A percentile compares a stretch with the other conserved stretches of the same genome.
Conservation (phyloP, 2,113 vertebrate genomes). For the Athene cunicularia region DNA sequence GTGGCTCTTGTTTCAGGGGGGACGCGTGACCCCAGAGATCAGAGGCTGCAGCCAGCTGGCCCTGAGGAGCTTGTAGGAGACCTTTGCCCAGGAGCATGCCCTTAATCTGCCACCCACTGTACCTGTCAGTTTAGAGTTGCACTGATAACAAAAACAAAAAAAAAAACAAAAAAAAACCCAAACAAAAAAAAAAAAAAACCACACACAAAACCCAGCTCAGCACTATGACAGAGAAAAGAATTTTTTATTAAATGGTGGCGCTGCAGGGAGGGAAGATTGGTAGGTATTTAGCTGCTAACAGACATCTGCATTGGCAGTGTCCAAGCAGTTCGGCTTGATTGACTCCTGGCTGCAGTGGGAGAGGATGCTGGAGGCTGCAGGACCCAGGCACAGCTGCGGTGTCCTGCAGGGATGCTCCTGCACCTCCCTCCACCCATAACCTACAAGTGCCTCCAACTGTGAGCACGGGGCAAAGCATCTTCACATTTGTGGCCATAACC, state of each 20-base stretch:
- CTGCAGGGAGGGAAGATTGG: neutral
- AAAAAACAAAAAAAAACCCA: neutral
- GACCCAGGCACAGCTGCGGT: rapidly evolving
- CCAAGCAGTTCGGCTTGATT: neutral
- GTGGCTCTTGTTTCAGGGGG: neutral
- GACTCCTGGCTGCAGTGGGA: neutral
- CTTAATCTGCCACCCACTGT: neutral
- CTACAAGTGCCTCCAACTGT: neutral
- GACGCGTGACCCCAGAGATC: neutral
- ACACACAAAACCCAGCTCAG: neutral
- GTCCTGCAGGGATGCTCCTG: neutral
- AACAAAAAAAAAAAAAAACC: neutral
- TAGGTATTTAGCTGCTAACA: neutral
- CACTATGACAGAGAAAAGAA: neutral
- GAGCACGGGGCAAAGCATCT: neutral
- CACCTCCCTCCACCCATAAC: neutral
- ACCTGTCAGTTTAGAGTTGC: neutral
- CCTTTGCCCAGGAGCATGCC: neutral
- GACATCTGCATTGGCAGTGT: neutral
- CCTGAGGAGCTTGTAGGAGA: neutral
- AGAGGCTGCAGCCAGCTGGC: neutral
- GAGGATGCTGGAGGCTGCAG: neutral
- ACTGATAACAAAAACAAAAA: neutral
- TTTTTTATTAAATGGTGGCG: neutral
- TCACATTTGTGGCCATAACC: neutral